These are phyloP conservation scores for Onychostoma macrolepis DNA, from an alignment of 2,113 vertebrate species.

Conservation along the genomic window DNA sequence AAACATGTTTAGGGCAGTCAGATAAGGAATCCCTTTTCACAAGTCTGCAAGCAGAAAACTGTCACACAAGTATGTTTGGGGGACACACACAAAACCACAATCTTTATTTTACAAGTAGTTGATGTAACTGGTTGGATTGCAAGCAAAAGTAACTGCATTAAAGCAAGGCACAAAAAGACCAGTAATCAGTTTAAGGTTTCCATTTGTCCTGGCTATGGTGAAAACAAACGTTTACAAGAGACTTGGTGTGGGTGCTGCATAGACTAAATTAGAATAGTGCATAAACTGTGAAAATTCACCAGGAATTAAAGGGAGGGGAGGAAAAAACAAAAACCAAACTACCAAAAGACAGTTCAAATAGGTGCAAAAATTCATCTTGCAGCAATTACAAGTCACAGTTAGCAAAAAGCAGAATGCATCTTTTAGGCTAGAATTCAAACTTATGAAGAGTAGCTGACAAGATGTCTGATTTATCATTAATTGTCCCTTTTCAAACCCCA, in stretches of 20 bases:
- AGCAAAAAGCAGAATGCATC: background rate
- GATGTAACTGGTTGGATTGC: background rate
- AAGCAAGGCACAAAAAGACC: slow-evolving; percentile 45
- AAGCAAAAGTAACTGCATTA: slow-evolving; percentile 1
- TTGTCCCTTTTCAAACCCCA: slow-evolving; percentile 27
- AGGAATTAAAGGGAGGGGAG: too few relatives aligned
- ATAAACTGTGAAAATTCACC: slow-evolving; percentile 11
- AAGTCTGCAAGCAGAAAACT: background rate
- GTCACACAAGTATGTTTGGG: slow-evolving; percentile 9
- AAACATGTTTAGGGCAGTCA: slow-evolving; percentile 18
- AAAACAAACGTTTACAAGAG: background rate
- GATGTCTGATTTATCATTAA: background rate
- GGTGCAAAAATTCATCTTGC: background rate
- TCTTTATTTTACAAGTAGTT: slow-evolving; percentile 13
- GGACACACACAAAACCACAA: too few relatives aligned
- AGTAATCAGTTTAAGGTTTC: background rate
- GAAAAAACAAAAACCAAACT: background rate
- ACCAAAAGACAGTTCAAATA: background rate
- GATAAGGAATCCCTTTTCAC: slow-evolving; percentile 68
- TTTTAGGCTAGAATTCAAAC: background rate
- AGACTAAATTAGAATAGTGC: slow-evolving; percentile 56
- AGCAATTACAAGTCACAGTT: slow-evolving; percentile 10
- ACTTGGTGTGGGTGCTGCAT: slow-evolving; percentile 57
- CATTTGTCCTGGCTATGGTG: background rate
- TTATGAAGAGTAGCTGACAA: background rate